These are phyloP conservation scores for Rhegmatorhina hoffmannsi DNA, from an alignment of 2,113 vertebrate genomes.

Conservation along the genomic window DNA sequence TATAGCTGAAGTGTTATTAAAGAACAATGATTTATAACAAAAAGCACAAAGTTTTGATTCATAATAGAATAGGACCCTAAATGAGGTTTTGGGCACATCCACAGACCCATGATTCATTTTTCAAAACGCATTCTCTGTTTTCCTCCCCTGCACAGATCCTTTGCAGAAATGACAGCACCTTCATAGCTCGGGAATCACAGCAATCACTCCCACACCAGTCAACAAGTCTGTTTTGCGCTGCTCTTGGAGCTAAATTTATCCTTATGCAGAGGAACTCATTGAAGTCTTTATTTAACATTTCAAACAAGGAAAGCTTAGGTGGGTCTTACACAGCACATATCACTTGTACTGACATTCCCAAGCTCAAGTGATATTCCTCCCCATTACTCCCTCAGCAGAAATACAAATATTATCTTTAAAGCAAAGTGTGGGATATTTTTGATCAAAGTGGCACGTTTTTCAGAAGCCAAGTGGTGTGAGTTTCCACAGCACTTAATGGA, in stretches of 20 bases:
- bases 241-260: conserved; percentile 26
- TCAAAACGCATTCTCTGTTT: background rate
- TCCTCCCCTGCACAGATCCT: background rate
- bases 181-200: background rate
- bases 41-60: background rate
- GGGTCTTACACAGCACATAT: background rate
- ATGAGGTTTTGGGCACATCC: background rate
- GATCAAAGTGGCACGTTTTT: background rate
- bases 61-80: background rate
- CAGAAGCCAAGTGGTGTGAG: background rate
- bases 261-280: background rate
- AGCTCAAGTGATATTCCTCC: background rate
- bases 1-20: background rate
- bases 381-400: background rate
- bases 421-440: background rate
- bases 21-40: background rate
- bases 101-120: background rate
- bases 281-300: background rate
- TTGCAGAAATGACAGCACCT: conserved; percentile 15
- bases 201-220: conserved; percentile 4
- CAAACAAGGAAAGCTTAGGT: background rate
- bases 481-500: background rate
- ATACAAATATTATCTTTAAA: background rate
- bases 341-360: background rate
- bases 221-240: background rate